Percentiles rank a stretch among this genome's conserved stretches.
Conservation (phyloP, 2,888 invertebrate genomes). For the Camptogramma bilineatum region DNA sequence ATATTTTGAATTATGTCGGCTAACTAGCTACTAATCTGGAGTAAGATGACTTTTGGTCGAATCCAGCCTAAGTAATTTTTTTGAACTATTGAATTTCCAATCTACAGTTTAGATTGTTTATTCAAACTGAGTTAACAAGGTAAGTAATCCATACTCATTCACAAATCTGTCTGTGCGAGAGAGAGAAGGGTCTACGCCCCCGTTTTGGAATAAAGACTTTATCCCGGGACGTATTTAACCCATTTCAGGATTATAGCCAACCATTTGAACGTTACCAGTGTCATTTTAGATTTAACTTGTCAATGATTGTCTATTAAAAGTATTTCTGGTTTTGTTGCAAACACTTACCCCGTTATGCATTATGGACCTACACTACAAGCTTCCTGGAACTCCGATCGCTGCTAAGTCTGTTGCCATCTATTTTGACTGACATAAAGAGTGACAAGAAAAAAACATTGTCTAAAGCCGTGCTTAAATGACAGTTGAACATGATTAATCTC, state of each 20-base stretch:
- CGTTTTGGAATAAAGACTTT: neutral
- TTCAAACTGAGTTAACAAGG: neutral
- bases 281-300: neutral
- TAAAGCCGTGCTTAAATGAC: no score
- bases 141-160: neutral
- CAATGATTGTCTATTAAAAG: neutral
- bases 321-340: neutral
- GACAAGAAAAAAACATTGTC: no score
- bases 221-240: conserved; percentile 1
- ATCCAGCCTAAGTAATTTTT: no score
- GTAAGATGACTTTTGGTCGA: no score
- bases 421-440: no score
- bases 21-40: no score
- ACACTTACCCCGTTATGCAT: neutral
- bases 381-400: no score
- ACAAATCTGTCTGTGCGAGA: conserved; percentile 1
- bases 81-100: neutral
- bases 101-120: neutral
- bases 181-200: conserved; percentile 4
- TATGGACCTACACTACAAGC: no score
- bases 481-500: no score
- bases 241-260: neutral
- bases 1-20: no score
- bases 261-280: neutral
- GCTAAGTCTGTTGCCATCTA: no score